These are phyloP conservation scores for Pluvialis apricaria DNA, from an alignment of 2,113 vertebrate species.

Conservation along the genomic window DNA sequence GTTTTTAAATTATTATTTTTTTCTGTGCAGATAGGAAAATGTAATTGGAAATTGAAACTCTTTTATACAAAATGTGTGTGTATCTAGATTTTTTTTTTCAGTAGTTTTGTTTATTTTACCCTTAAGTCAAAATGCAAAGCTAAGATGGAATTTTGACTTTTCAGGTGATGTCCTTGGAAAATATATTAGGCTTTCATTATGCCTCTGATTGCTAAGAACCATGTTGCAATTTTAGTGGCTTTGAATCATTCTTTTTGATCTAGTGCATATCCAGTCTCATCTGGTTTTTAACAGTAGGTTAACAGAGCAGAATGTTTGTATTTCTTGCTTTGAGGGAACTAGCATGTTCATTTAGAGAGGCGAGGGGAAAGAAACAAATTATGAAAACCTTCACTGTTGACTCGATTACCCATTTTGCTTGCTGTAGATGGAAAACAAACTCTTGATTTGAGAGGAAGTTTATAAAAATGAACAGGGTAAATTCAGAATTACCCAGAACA, in stretches of 20 bases:
- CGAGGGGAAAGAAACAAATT: accelerated
- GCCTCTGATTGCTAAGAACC: background rate
- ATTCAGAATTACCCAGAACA: background rate
- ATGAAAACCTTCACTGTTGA: background rate
- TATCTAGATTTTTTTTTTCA: background rate
- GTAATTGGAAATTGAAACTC: background rate
- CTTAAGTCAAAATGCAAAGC: background rate
- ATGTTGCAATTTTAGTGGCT: background rate
- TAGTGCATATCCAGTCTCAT: background rate
- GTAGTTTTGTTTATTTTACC: background rate
- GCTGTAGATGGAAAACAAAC: background rate
- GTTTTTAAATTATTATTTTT: background rate
- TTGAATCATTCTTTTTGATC: background rate
- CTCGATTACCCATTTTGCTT: background rate
- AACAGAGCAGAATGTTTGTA: background rate
- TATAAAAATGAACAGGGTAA: too few relatives aligned
- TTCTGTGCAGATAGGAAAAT: background rate
- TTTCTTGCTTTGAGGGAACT: background rate
- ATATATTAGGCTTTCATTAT: background rate
- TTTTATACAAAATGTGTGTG: background rate
- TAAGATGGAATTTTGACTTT: background rate
- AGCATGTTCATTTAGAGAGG: background rate
- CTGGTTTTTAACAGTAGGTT: background rate
- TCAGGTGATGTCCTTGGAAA: background rate
- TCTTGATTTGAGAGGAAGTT: background rate